Percentiles rank a stretch among this genome's conserved stretches.
Evolutionary conservation across 35 echinoderm and acorn worm genomes (phyloP).

Genomic region (Holothuria glaberrima): DNA sequence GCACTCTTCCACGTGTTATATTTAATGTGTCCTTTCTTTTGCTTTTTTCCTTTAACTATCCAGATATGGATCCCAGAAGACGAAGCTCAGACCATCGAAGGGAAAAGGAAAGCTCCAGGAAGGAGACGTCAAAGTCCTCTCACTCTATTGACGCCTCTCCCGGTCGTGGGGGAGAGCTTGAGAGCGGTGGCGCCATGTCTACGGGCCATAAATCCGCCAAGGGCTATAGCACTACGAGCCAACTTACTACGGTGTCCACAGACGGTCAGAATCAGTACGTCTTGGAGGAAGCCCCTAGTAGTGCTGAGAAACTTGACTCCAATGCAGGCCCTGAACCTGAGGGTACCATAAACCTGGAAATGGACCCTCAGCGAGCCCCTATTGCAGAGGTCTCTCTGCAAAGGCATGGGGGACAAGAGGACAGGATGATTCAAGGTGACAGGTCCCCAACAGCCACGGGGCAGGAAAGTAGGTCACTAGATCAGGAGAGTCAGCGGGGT

Average conservation of each 20-base stretch:
- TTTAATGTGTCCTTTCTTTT: too few relatives aligned
- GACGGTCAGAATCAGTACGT: not conserved
- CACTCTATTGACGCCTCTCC: not conserved
- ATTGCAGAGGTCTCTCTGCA: constrained; percentile 23
- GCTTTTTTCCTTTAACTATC: too few relatives aligned
- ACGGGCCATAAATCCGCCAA: not conserved
- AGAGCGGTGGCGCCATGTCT: constrained; percentile 1
- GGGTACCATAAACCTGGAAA: not conserved
- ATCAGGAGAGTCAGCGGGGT: not conserved
- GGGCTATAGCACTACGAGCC: not conserved
- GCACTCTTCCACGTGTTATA: too few relatives aligned
- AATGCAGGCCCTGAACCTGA: not conserved
- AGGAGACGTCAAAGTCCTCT: not conserved
- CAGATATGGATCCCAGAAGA: not conserved
- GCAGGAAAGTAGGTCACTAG: not conserved
- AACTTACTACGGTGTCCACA: not conserved
- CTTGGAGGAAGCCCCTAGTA: too few relatives aligned
- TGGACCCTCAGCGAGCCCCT: not conserved
- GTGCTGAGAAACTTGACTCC: too few relatives aligned
- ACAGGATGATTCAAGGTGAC: constrained; percentile 29
- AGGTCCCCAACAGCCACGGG: not conserved
- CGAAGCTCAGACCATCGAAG: not conserved
- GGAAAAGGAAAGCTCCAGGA: not conserved
- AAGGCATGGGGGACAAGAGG: not conserved
- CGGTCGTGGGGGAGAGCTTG: constrained; percentile 26